Conservation (phyloP, 2,888 invertebrate species). For the Eristalis tenax region DNA sequence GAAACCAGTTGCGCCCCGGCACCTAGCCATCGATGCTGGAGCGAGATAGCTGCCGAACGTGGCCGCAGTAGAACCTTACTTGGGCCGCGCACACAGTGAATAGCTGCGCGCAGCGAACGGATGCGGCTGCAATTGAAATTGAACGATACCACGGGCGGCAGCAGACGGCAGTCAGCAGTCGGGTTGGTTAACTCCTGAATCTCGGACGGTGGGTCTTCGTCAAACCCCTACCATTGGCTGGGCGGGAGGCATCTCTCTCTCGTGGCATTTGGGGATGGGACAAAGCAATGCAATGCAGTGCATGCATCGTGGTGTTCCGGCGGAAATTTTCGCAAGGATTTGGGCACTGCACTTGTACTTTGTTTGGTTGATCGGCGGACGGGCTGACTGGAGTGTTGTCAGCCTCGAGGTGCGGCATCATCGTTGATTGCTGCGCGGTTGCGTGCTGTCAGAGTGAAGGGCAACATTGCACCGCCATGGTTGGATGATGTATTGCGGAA, state of each 20-base stretch:
- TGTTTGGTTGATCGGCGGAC: background rate
- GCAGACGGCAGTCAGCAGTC: slow-evolving; percentile 54
- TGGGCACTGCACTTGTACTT: slow-evolving; percentile 63
- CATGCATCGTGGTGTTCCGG: background rate
- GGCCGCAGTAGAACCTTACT: slow-evolving; percentile 46
- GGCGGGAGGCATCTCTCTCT: slow-evolving; percentile 30
- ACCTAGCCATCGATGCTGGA: slow-evolving; percentile 60
- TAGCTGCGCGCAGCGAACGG: slow-evolving; percentile 45
- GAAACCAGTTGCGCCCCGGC: slow-evolving; percentile 66
- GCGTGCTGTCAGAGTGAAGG: slow-evolving; percentile 66
- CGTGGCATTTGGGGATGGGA: background rate
- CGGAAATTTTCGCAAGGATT: slow-evolving; percentile 40
- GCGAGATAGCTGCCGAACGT: slow-evolving; percentile 47
- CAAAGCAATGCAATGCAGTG: slow-evolving; percentile 8
- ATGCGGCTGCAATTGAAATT: slow-evolving; percentile 72
- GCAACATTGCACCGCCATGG: slow-evolving; percentile 52
- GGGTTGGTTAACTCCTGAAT: slow-evolving; percentile 69
- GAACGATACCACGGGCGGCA: slow-evolving; percentile 69
- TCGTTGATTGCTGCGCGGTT: slow-evolving; percentile 46
- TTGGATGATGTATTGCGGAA: slow-evolving; percentile 72
- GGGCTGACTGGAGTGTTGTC: slow-evolving; percentile 33
- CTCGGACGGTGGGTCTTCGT: slow-evolving; percentile 60
- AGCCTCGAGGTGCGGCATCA: slow-evolving; percentile 45
- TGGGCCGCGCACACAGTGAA: slow-evolving; percentile 52
- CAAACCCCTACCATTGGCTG: slow-evolving; percentile 56